phyloP scores from a whole-genome alignment of 2,797 vertebrate genomes.

The Tenualosa ilisha region DNA sequence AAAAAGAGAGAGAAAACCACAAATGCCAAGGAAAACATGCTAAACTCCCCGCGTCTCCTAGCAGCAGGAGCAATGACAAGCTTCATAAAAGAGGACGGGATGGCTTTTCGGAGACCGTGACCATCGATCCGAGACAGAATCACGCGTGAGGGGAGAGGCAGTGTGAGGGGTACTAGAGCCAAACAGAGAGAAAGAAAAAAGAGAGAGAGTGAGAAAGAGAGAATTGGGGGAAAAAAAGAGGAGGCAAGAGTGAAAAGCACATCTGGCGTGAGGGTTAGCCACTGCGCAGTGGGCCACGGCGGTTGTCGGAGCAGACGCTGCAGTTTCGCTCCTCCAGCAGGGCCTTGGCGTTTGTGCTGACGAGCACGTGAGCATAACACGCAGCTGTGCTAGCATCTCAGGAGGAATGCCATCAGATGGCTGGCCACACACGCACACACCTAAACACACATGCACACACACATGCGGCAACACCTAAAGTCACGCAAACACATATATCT shows the following conservation, averaged over 20 bases:
- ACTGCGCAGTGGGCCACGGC: conserved; percentile 38
- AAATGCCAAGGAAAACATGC: neutral
- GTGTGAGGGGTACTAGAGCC: neutral
- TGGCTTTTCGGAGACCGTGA: conserved; percentile 7
- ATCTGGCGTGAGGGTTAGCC: conserved; percentile 47
- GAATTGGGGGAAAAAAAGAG: neutral
- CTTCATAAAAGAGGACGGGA: conserved; percentile 20
- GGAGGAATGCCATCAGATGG: conserved; percentile 42
- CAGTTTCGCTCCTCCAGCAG: conserved; percentile 46
- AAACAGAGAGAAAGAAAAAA: conserved; percentile 24
- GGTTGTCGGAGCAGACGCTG: conserved; percentile 40
- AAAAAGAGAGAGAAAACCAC: neutral
- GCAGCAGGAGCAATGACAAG: conserved; percentile 18
- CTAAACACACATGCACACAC: neutral
- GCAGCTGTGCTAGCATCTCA: conserved; percentile 38
- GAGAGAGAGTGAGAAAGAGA: conserved; percentile 29
- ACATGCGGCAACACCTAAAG: neutral
- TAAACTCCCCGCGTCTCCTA: neutral
- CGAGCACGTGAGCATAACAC: conserved; percentile 22
- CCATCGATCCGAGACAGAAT: neutral
- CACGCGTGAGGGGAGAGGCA: neutral
- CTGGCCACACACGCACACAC: conserved; percentile 40
- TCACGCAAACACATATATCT: neutral
- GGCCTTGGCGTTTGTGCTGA: conserved; percentile 49
- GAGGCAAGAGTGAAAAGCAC: conserved; percentile 31